Evolutionary conservation across 2,797 vertebrate species (phyloP).

Genomic region (Pachyuromys duprasi): DNA sequence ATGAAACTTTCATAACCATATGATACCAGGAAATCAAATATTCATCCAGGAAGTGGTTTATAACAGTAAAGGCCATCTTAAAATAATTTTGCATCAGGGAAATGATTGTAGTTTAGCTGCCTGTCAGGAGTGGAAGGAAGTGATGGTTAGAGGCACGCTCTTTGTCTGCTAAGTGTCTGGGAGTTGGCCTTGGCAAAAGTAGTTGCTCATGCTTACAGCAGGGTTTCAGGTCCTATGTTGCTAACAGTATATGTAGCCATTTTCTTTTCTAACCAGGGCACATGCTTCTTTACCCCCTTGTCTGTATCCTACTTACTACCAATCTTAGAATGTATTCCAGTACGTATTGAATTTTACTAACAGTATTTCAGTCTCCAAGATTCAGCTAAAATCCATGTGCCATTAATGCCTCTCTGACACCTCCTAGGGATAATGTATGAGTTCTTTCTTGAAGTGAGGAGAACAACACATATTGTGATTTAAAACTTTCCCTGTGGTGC

Average conservation of each 20-base stretch:
- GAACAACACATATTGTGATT: neutral
- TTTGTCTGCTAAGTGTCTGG: neutral
- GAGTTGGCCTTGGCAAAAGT: too few relatives aligned
- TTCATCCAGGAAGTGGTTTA: neutral
- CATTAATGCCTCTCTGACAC: neutral
- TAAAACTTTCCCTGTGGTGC: neutral
- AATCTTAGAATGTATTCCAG: neutral
- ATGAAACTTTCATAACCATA: neutral
- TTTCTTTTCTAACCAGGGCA: neutral
- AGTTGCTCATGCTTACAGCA: too few relatives aligned
- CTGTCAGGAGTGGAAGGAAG: neutral
- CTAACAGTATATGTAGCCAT: neutral
- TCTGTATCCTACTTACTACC: neutral
- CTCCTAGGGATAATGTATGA: neutral
- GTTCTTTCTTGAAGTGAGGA: neutral
- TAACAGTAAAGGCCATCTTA: neutral
- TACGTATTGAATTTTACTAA: neutral
- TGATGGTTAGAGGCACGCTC: neutral
- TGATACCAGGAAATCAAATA: neutral
- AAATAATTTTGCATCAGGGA: neutral
- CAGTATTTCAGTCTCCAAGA: neutral
- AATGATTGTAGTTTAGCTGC: neutral
- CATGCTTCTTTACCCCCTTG: neutral
- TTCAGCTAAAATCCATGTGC: neutral
- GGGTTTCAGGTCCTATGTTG: neutral